A percentile compares a stretch with the other conserved stretches of the same genome.
phyloP scores from a whole-genome alignment of 2,113 vertebrate species.

The Cyprinodon variegatus region DNA sequence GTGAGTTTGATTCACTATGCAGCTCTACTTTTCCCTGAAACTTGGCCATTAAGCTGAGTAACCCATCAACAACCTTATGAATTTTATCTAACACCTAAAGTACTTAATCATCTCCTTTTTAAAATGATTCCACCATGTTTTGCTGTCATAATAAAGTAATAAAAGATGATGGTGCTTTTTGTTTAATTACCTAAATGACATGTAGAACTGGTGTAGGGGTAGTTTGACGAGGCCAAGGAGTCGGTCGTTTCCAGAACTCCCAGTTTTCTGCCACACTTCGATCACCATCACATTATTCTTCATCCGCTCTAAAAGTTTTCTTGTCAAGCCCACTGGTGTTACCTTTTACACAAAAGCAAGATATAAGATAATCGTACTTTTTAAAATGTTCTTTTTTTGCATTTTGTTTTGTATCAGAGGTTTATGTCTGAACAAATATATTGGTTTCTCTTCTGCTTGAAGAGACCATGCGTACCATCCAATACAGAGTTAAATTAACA shows the following conservation, averaged over 20 bases:
- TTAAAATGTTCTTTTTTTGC: background rate
- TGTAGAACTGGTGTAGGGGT: constrained; percentile 95
- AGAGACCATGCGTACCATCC: background rate
- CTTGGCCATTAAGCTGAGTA: too few species aligned
- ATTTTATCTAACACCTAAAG: too few species aligned
- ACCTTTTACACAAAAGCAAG: constrained; percentile 76
- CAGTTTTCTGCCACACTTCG: constrained; percentile 91
- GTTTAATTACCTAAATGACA: constrained; percentile 89
- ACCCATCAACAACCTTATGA: too few species aligned
- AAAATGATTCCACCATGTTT: too few species aligned
- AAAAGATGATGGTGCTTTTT: background rate
- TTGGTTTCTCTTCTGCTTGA: background rate
- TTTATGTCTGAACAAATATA: background rate
- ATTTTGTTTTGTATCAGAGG: background rate
- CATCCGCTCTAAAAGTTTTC: constrained; percentile 86
- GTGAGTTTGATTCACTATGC: too few species aligned
- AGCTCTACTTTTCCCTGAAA: too few species aligned
- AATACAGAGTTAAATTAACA: background rate
- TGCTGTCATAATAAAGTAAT: background rate
- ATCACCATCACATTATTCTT: constrained; percentile 95
- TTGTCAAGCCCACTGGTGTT: constrained; percentile 86
- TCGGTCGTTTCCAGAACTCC: constrained; percentile 80
- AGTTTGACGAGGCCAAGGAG: constrained; percentile 92
- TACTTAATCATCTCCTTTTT: too few species aligned
- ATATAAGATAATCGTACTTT: background rate